Conservation (phyloP, 2,797 vertebrate species). For the Discoglossus pictus region DNA sequence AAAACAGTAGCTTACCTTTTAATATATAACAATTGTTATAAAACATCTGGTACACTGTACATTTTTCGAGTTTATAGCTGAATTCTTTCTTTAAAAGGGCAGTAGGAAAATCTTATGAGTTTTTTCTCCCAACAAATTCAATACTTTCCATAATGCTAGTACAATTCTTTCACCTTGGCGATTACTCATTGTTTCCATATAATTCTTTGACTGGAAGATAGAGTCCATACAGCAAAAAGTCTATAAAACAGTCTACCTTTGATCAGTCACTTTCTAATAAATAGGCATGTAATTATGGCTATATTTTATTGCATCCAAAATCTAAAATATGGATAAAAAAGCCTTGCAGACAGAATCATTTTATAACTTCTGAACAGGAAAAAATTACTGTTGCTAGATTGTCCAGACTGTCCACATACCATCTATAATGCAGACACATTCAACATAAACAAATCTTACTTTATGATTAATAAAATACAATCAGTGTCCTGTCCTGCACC, state of each 20-base stretch:
- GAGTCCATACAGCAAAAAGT: conserved; percentile 32
- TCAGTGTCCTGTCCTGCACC: too few species aligned
- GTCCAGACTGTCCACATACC: too few species aligned
- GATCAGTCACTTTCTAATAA: conserved; percentile 40
- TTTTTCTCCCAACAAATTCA: conserved; percentile 59
- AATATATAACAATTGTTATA: conserved; percentile 65
- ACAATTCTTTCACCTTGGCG: conserved; percentile 56
- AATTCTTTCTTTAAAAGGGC: conserved; percentile 70
- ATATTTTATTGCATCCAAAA: conserved; percentile 1
- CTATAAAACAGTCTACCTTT: conserved; percentile 46
- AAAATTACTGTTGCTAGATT: too few species aligned
- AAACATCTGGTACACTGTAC: conserved; percentile 70
- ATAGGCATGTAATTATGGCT: conserved; percentile 35
- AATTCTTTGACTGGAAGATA: conserved; percentile 45
- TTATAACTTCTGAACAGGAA: too few species aligned
- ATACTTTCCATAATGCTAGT: conserved; percentile 54
- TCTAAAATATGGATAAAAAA: too few species aligned
- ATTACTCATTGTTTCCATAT: conserved; percentile 67
- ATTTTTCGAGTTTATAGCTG: conserved; percentile 66
- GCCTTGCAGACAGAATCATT: not conserved
- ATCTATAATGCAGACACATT: not conserved
- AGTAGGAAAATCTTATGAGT: conserved; percentile 70
- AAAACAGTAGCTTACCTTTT: conserved; percentile 69
- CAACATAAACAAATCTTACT: too few species aligned
- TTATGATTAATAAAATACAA: too few species aligned